Conservation (phyloP, 2,888 invertebrate species). For the Metellina segmentata region DNA sequence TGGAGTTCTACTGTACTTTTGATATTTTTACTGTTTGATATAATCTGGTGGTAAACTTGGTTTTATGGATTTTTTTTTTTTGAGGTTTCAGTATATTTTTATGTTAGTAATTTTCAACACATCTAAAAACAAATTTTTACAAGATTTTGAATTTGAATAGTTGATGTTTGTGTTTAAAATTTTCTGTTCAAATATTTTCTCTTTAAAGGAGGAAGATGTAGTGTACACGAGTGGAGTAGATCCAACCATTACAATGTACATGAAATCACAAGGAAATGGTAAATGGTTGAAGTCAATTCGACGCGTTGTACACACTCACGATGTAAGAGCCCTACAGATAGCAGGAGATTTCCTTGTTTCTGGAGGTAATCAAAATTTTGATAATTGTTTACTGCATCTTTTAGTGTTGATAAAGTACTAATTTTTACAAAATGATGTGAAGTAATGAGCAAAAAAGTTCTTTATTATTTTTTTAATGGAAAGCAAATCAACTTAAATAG, state of each 20-base stretch:
- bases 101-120: background rate
- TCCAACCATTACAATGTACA: constrained; percentile 89
- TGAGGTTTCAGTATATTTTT: background rate
- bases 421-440: no score
- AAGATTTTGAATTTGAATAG: background rate
- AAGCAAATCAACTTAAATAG: no score
- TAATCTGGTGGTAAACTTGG: no score
- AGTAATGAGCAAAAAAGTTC: no score
- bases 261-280: constrained; percentile 84
- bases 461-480: no score
- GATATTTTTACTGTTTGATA: no score
- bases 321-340: constrained; percentile 87
- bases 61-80: no score
- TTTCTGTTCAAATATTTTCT: background rate
- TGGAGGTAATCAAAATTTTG: constrained; percentile 57
- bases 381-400: no score
- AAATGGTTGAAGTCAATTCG: constrained; percentile 91
- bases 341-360: constrained; percentile 69
- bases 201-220: constrained; percentile 78
- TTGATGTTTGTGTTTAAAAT: background rate
- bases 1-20: no score
- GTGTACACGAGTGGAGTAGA: constrained; percentile 84
- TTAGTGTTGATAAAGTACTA: no score
- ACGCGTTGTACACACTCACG: constrained; percentile 91
- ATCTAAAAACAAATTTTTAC: background rate